Percentiles rank a stretch among this genome's conserved stretches.
phyloP scores from a whole-genome alignment of 2,113 vertebrate species.

The Calypte anna region DNA sequence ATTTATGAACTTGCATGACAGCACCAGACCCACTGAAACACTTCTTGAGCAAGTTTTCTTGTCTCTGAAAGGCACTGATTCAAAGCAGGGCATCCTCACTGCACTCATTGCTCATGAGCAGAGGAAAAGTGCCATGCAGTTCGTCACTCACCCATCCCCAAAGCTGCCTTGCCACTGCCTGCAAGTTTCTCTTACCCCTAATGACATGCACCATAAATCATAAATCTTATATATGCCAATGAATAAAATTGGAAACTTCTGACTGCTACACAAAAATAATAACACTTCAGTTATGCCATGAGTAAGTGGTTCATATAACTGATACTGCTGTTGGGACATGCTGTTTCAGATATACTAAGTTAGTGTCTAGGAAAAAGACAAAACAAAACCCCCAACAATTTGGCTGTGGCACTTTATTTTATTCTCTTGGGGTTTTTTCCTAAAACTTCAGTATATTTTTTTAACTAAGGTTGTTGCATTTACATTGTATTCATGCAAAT shows the following conservation, averaged over 20 bases:
- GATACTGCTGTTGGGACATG: not conserved
- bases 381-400: not conserved
- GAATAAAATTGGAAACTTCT: not conserved
- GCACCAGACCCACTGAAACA: conserved; percentile 56
- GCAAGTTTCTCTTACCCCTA: not conserved
- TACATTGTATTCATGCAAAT: not conserved
- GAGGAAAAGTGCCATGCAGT: not conserved
- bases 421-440: not conserved
- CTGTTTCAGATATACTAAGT: not conserved
- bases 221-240: not conserved
- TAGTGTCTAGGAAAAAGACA: not conserved
- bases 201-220: not conserved
- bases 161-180: not conserved
- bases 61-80: not conserved
- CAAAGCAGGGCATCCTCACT: not conserved
- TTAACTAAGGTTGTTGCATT: not conserved
- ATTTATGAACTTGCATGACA: conserved; percentile 71
- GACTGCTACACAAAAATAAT: not conserved
- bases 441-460: not conserved
- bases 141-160: not conserved
- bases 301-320: not conserved
- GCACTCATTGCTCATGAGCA: not conserved
- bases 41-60: conserved; percentile 40
- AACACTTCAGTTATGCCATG: not conserved
- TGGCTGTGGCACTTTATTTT: not conserved